Conservation (phyloP, 2,797 vertebrate genomes). For the Catamblyrhynchus diadema region DNA sequence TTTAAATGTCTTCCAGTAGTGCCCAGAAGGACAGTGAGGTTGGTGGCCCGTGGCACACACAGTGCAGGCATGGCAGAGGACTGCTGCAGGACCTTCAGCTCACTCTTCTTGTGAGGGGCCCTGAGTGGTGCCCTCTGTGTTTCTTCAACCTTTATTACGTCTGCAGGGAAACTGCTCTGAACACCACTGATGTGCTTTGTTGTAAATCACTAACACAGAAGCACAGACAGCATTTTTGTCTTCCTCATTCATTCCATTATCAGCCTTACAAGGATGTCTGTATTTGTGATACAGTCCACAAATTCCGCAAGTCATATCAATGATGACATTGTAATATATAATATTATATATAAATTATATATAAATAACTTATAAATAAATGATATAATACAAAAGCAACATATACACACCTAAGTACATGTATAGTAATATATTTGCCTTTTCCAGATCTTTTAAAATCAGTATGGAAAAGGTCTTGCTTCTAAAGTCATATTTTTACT, state of each 20-base stretch:
- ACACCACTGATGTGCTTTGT: neutral
- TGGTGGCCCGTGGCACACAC: accelerated
- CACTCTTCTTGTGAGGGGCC: accelerated
- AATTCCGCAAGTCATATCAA: neutral
- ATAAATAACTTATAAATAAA: neutral
- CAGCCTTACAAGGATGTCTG: neutral
- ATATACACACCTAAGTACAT: neutral
- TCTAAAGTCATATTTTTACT: neutral
- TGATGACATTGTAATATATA: neutral
- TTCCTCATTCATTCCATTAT: neutral
- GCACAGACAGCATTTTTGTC: neutral
- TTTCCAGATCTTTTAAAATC: neutral
- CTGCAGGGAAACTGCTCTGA: neutral
- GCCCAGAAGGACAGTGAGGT: neutral
- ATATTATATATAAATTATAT: no score
- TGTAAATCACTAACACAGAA: neutral
- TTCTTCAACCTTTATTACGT: neutral
- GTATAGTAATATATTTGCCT: neutral
- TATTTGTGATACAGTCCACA: neutral
- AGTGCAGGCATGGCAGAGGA: neutral
- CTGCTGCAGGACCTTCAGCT: neutral
- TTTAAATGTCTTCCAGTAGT: neutral
- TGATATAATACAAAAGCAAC: neutral
- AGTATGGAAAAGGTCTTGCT: neutral
- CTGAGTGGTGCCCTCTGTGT: neutral